phyloP scores from a whole-genome alignment of 2,888 invertebrate genomes.

The Cheilosia pagana region DNA sequence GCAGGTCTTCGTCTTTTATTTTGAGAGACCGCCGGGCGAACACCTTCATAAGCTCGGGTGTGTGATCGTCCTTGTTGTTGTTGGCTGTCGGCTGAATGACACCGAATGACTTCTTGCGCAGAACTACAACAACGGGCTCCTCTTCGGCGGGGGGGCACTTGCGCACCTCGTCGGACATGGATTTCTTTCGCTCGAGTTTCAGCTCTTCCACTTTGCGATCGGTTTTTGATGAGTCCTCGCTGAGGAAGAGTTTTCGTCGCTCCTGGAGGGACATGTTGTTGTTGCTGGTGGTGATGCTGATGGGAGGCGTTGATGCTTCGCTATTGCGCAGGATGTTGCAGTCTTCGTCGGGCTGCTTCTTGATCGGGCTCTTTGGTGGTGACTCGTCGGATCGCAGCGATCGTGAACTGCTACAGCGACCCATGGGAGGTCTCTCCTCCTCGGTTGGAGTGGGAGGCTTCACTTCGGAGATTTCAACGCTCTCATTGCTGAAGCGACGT shows the following conservation, averaged over 20 bases:
- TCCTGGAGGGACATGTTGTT: conserved; percentile 79
- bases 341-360: conserved; percentile 77
- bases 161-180: conserved; percentile 78
- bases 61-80: conserved; percentile 85
- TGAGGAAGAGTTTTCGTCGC: conserved; percentile 80
- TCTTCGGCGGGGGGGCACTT: conserved; percentile 70
- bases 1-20: conserved; percentile 89
- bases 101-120: conserved; percentile 83
- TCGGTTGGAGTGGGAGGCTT: conserved; percentile 77
- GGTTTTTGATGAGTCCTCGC: conserved; percentile 80
- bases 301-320: conserved; percentile 57
- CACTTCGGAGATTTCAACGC: conserved; percentile 82
- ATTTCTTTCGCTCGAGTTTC: conserved; percentile 80
- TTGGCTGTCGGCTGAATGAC: conserved; percentile 72
- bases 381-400: conserved; percentile 68
- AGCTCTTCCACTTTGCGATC: conserved; percentile 80
- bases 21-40: conserved; percentile 92
- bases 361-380: conserved; percentile 71
- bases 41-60: conserved; percentile 92
- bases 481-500: conserved; percentile 84
- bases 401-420: conserved; percentile 59
- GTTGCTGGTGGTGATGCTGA: conserved; percentile 70
- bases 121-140: conserved; percentile 77
- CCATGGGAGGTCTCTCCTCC: conserved; percentile 51
- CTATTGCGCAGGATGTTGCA: conserved; percentile 71